These are phyloP conservation scores for Lithophane semibrunnea DNA, from an alignment of 2,888 invertebrate genomes.

Conservation along the genomic window DNA sequence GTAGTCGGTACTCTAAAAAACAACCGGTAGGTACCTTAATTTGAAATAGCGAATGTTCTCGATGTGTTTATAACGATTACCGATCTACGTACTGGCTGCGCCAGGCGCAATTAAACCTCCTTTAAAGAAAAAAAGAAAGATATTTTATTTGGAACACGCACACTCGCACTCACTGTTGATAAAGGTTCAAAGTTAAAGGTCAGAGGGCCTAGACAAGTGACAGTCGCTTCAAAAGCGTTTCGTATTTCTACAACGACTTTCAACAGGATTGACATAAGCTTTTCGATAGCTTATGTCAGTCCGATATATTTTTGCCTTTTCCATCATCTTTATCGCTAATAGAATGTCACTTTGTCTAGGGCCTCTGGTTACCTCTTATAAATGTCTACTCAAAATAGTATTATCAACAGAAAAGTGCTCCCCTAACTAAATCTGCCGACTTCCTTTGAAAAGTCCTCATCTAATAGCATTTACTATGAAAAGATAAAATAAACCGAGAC, in stretches of 20 bases:
- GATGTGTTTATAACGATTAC: not conserved
- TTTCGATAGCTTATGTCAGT: too few species aligned
- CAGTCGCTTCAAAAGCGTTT: too few species aligned
- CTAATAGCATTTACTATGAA: slow-evolving; percentile 53
- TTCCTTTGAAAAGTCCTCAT: slow-evolving; percentile 33
- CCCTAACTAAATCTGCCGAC: slow-evolving; percentile 32
- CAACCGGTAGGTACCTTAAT: not conserved
- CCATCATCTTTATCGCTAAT: too few species aligned
- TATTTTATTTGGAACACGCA: too few species aligned
- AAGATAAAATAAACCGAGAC: slow-evolving; percentile 51
- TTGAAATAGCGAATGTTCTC: not conserved
- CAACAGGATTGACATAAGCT: too few species aligned
- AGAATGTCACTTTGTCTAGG: too few species aligned
- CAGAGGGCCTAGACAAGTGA: too few species aligned
- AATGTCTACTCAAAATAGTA: not conserved
- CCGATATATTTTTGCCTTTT: too few species aligned
- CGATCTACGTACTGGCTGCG: not conserved
- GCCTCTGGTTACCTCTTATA: too few species aligned
- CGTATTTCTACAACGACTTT: too few species aligned
- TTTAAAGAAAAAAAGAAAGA: not conserved
- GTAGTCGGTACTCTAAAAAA: not conserved
- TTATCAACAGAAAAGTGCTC: slow-evolving; percentile 35
- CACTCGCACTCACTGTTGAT: too few species aligned
- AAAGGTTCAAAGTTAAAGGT: not conserved
- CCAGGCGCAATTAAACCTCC: not conserved